These are phyloP conservation scores for Criorhina ranunculi DNA, from an alignment of 2,888 invertebrate genomes.

Conservation along the genomic window DNA sequence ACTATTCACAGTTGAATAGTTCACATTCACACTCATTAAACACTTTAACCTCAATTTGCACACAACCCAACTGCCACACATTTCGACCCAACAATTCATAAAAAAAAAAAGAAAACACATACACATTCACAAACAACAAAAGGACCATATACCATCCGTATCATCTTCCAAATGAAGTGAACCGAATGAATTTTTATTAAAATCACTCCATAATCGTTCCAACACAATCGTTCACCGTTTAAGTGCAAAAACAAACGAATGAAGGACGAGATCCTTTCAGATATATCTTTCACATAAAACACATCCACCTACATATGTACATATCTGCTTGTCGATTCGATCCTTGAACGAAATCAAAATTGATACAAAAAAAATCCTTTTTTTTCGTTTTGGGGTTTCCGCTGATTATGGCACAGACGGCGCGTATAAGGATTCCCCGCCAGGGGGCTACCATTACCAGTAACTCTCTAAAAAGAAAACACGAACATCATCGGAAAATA, in stretches of 20 bases:
- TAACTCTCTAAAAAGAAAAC: constrained; percentile 52
- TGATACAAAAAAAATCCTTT: constrained; percentile 66
- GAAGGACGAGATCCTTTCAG: constrained; percentile 18
- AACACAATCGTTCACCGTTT: constrained; percentile 44
- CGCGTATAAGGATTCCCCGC: constrained; percentile 8
- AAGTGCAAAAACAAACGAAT: constrained; percentile 55
- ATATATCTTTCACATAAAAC: constrained; percentile 9
- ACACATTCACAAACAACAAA: too few relatives aligned
- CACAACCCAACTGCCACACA: not conserved
- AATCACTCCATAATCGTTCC: constrained; percentile 42
- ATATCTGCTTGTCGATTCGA: constrained; percentile 53
- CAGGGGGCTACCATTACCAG: not conserved
- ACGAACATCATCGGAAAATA: constrained; percentile 61
- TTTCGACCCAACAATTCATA: constrained; percentile 4
- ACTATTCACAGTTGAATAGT: not conserved
- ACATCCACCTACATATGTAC: not conserved
- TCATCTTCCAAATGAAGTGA: constrained; percentile 22
- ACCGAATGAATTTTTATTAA: constrained; percentile 45
- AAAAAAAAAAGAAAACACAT: too few relatives aligned
- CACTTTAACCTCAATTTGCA: constrained; percentile 14
- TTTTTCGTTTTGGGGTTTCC: constrained; percentile 25
- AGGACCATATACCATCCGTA: constrained; percentile 5
- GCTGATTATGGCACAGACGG: constrained; percentile 27
- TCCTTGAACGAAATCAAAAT: constrained; percentile 61
- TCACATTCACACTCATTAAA: constrained; percentile 15